Base-by-base conservation (phyloP, 2,888 invertebrate genomes). In the Scaptomyza polygonia region DNA sequence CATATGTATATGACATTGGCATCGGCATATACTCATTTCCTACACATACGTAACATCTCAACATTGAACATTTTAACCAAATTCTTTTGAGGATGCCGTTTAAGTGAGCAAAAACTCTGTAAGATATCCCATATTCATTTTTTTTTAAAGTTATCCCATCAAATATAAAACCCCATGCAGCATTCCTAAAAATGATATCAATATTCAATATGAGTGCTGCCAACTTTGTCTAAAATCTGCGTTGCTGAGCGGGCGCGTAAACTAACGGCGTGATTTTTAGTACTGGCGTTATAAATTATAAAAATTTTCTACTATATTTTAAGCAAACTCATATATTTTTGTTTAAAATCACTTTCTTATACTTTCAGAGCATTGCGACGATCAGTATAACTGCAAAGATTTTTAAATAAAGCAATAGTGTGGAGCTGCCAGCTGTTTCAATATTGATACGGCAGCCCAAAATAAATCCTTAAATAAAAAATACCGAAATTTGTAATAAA, bases 111-210 rank as follows among this genome's bases (percentile, higher is more conserved):
- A 21, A 49, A 54, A 12, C 6, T 29, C 12, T 18, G n/a, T n/a
- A n/a, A n/a, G n/a, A n/a, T n/a, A n/a, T n/a, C n/a, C n/a, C n/a
- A n/a, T n/a, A n/a, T n/a, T n/a, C n/a, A n/a, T n/a, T n/a, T n/a
- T n/a, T n/a, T n/a, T n/a, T n/a, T n/a, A 59, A 52, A 43, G 5
- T 42, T 30, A 43, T 7, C 11, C 12, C 11, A 61, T 32, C 34
- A 62, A 67, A 57, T 67, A 66, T 58, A 66, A 69, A 75, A 72
- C 62, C 49, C 9, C 29, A 42, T 59, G 45, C 63, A 81, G 69
- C 67, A 79, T 77, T 75, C 65, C 84, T 80, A 80, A 83, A 82
- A 83, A 67, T 86, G 86, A 73, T 76, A 83, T 67, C 64, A 83
- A 86, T 83, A 85, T 79, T 81, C 77, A 71, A 74, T 82, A 59